These are phyloP conservation scores for Alviniconcha strummeri DNA, from an alignment of 2,888 invertebrate genomes.

Conservation along the genomic window DNA sequence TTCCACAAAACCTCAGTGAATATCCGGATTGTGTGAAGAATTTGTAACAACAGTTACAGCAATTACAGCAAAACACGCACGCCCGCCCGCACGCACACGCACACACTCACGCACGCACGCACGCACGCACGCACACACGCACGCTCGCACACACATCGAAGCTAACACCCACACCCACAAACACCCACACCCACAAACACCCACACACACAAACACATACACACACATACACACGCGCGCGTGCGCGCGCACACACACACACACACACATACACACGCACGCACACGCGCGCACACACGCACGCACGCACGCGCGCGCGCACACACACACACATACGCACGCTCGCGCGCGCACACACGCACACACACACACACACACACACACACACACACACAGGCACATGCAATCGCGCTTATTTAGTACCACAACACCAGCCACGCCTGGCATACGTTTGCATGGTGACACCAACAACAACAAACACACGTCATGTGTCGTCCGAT, in stretches of 20 bases:
- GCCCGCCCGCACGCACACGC: no score
- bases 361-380: conserved; percentile 14
- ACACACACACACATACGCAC: neutral
- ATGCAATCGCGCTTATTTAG: neutral
- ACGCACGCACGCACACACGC: neutral
- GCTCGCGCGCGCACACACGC: neutral
- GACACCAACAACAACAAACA: neutral
- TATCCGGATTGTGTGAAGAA: neutral
- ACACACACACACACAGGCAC: neutral
- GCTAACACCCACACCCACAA: neutral
- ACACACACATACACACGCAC: neutral
- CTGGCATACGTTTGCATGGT: no score
- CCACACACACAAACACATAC: neutral
- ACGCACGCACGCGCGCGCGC: neutral
- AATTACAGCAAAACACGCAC: no score
- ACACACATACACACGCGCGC: neutral
- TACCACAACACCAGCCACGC: no score
- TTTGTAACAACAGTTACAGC: neutral
- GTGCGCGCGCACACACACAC: neutral
- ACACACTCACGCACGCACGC: neutral
- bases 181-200: neutral
- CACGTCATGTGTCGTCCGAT: neutral
- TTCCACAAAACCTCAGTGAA: neutral
- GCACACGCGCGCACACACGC: neutral
- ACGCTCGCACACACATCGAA: neutral